phyloP scores from a whole-genome alignment of 2,113 vertebrate species.

The Poecilia latipinna region DNA sequence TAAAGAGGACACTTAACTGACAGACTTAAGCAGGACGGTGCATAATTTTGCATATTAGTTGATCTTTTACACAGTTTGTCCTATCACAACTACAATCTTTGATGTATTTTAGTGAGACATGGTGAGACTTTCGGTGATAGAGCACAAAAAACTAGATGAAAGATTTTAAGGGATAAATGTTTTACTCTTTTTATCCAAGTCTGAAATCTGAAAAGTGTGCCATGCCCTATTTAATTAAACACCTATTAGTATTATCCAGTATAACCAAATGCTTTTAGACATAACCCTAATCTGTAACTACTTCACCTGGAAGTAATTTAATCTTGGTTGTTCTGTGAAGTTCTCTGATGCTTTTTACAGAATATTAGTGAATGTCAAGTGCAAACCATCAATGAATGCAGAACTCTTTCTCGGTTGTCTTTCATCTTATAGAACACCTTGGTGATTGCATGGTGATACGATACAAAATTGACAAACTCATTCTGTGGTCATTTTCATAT shows the following conservation, averaged over 20 bases:
- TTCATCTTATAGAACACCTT: too few species aligned
- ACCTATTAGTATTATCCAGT: too few species aligned
- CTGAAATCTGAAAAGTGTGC: neutral
- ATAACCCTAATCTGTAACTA: too few species aligned
- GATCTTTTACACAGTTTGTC: neutral
- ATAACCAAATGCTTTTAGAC: too few species aligned
- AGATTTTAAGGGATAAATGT: neutral
- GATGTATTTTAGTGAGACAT: neutral
- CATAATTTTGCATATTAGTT: neutral
- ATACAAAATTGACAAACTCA: too few species aligned
- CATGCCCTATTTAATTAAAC: too few species aligned
- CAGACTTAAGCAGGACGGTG: neutral
- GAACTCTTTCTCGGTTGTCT: too few species aligned
- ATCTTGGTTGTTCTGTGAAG: neutral
- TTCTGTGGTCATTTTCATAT: too few species aligned
- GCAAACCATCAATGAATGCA: neutral
- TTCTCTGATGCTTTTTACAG: neutral
- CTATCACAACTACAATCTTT: neutral
- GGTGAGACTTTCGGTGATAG: neutral
- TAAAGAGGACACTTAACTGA: neutral
- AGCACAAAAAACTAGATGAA: neutral
- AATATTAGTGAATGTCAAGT: neutral
- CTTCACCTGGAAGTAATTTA: neutral
- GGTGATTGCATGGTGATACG: too few species aligned
- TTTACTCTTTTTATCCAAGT: neutral